A percentile compares a stretch with the other conserved stretches of the same genome.
phyloP scores from a whole-genome alignment of 2,797 vertebrate species.

The Choloepus didactylus region DNA sequence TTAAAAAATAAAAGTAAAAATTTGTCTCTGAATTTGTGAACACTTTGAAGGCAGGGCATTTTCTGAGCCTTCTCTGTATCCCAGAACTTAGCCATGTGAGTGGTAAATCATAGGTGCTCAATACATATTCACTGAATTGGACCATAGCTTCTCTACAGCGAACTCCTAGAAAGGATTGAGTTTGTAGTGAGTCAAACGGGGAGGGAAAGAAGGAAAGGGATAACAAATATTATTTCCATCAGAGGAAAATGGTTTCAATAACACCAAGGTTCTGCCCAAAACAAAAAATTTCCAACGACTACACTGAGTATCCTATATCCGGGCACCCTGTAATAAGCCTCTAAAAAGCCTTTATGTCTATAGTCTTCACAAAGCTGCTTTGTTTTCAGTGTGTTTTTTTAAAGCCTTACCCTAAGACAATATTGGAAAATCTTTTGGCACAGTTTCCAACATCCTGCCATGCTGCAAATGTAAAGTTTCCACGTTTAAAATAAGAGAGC shows the following conservation, averaged over 20 bases:
- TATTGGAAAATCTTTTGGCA: neutral
- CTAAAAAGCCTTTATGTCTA: neutral
- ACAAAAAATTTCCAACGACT: neutral
- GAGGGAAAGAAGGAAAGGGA: neutral
- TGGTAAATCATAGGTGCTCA: neutral
- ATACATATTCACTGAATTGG: neutral
- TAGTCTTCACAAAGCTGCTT: neutral
- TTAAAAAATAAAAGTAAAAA: neutral
- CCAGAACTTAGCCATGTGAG: neutral
- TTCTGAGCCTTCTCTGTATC: neutral
- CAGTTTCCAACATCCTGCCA: neutral
- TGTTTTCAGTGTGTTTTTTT: neutral
- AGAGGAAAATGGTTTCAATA: neutral
- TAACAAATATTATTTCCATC: neutral
- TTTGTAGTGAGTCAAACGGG: neutral
- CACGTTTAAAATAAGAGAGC: constrained; percentile 12
- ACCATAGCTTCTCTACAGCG: accelerated
- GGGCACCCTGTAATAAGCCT: neutral
- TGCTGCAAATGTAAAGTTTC: neutral
- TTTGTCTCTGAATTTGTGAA: neutral
- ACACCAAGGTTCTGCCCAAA: neutral
- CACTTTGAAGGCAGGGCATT: neutral
- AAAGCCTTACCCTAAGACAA: neutral
- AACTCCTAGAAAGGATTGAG: neutral
- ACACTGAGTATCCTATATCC: neutral